Conservation (phyloP, 1,140 invertebrate genomes). For the Ceratina australensis region DNA sequence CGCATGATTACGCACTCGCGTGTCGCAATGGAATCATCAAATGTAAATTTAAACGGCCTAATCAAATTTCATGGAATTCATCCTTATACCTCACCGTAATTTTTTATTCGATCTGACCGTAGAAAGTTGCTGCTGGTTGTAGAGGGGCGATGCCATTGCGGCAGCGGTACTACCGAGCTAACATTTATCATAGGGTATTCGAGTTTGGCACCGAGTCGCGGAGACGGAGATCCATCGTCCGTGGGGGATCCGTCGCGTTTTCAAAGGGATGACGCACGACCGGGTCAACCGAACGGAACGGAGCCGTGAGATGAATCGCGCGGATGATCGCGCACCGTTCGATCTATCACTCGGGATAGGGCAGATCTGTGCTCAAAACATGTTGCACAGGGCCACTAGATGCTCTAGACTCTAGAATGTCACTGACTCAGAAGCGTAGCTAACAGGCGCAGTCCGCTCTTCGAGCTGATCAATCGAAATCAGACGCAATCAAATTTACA, state of each 20-base stretch:
- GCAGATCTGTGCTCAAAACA: constrained; percentile 47
- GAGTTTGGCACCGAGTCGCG: constrained; percentile 60
- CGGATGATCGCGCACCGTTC: not conserved
- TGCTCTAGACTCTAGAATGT: constrained; percentile 45
- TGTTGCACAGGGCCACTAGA: constrained; percentile 37
- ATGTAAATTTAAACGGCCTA: no score
- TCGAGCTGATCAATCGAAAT: constrained; percentile 31
- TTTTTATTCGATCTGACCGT: no score
- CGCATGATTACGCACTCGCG: constrained; percentile 56
- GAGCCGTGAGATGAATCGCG: not conserved
- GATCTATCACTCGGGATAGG: not conserved
- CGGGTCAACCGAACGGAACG: not conserved
- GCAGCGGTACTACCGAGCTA: constrained; percentile 64
- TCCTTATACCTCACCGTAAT: no score
- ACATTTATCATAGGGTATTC: constrained; percentile 65
- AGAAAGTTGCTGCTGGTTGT: no score
- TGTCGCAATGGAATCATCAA: constrained; percentile 50
- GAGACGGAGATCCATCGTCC: constrained; percentile 58
- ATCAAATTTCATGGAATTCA: no score
- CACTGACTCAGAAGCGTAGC: constrained; percentile 45
- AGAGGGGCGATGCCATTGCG: constrained; percentile 50
- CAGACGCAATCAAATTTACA: not conserved
- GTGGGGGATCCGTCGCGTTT: not conserved
- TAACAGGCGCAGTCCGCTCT: constrained; percentile 38
- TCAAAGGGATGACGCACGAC: constrained; percentile 14